Evolutionary conservation across 2,888 invertebrate genomes (phyloP).

Genomic region (Tenthredo notha): DNA sequence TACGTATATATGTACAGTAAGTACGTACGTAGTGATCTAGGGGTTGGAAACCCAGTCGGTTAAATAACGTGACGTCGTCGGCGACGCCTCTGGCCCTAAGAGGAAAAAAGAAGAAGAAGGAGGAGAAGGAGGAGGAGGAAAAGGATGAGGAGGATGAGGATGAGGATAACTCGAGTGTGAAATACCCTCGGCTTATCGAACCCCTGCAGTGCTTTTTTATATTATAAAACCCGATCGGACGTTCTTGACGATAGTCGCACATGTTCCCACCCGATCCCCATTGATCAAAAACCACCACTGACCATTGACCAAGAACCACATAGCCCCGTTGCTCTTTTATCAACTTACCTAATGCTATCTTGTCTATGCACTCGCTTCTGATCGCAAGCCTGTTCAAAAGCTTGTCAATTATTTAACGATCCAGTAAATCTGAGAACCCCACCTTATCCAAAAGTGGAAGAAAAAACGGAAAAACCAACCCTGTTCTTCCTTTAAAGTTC

Average conservation of each 20-base stretch:
- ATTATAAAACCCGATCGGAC: slow-evolving; percentile 62
- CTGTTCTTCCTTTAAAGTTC: background rate
- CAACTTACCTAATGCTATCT: slow-evolving; percentile 11
- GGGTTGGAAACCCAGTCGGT: slow-evolving; percentile 22
- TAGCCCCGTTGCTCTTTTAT: background rate
- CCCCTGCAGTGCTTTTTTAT: slow-evolving; percentile 73
- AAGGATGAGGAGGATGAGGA: slow-evolving; percentile 60
- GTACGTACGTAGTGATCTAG: slow-evolving; percentile 15
- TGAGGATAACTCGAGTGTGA: slow-evolving; percentile 73
- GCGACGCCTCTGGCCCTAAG: slow-evolving; percentile 19
- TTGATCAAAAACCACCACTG: slow-evolving; percentile 25
- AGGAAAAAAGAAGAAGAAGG: background rate
- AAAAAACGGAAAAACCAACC: background rate
- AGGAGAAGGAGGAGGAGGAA: background rate
- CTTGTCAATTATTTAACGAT: slow-evolving; percentile 15
- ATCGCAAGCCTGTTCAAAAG: background rate
- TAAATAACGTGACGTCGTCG: slow-evolving; percentile 42
- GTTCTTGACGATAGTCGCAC: slow-evolving; percentile 15
- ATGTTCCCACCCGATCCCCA: background rate
- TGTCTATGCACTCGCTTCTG: slow-evolving; percentile 38
- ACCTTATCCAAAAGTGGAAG: background rate
- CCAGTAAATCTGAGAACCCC: background rate
- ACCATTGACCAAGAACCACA: slow-evolving; percentile 37
- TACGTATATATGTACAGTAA: background rate
- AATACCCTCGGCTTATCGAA: slow-evolving; percentile 78